Evolutionary conservation across 2,797 vertebrate genomes (phyloP).

Genomic region (Premnoplex brunnescens): DNA sequence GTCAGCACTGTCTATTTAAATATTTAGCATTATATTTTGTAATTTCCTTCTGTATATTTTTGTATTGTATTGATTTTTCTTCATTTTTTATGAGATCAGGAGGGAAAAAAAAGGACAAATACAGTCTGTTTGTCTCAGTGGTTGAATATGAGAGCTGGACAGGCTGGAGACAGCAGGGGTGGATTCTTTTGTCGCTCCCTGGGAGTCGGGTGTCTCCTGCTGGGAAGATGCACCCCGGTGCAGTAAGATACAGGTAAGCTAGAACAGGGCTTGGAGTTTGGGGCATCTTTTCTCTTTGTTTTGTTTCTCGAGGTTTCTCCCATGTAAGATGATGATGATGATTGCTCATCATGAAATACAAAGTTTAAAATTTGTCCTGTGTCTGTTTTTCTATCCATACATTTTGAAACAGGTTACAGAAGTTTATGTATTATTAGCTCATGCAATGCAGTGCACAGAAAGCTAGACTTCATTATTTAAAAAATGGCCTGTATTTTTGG

Average conservation of each 20-base stretch:
- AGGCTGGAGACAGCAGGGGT: not conserved
- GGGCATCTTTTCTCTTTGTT: not conserved
- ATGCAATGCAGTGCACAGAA: not conserved
- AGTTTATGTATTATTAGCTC: not conserved
- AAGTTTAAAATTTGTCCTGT: not conserved
- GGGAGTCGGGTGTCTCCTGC: not conserved
- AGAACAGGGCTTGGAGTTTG: not conserved
- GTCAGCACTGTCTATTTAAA: constrained; percentile 45
- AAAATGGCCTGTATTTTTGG: not conserved
- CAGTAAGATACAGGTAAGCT: not conserved
- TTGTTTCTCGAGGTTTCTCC: not conserved
- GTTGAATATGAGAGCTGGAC: not conserved
- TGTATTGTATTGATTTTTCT: constrained; percentile 46
- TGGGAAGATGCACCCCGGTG: not conserved
- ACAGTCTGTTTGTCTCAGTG: not conserved
- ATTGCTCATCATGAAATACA: not conserved
- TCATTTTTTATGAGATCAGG: constrained; percentile 9
- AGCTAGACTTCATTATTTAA: not conserved
- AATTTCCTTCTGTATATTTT: constrained; percentile 34
- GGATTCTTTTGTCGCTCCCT: not conserved
- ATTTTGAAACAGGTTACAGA: not conserved
- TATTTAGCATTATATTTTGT: constrained; percentile 50
- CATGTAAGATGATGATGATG: not conserved
- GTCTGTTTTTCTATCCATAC: not conserved
- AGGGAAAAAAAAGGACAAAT: not conserved